Evolutionary conservation across 2,888 invertebrate species (phyloP), one percentile per base, ranked within the genome.

Genomic region (Clistopyga incitator): DNA sequence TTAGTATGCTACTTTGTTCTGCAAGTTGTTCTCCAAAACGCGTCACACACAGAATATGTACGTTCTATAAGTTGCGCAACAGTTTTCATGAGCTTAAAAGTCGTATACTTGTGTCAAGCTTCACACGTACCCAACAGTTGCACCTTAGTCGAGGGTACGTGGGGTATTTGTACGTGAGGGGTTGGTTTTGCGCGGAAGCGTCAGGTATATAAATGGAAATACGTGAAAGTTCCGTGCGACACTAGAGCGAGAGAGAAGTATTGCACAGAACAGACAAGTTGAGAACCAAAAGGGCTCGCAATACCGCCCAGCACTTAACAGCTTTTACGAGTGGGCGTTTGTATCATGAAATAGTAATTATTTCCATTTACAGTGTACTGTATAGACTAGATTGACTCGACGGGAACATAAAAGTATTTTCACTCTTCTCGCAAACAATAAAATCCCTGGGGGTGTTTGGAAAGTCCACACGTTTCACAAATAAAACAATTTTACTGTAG

Each of bases 291-390:
- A 75, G 82, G 52, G 78, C 74, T 23, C 64, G 71, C 56, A 71
- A 85, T 86, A 85, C 65, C 86, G 84, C 85, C 86, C 81, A 83
- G 80, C 86, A 87, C 86, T 87, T 85, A 87, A 82, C 82, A 64
- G 81, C 85, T 87, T 84, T 85, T 84, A 84, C 84, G 78, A 83
- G 86, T 82, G 81, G 84, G 86, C 82, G 84, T 84, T 78, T 20
- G 71, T 81, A 84, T 79, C 82, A 82, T 72, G 82, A 54, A 86
- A 86, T 77, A 80, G 85, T 83, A 84, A 86, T 86, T 85, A 84
- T 84, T 86, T 85, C 78, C 84, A 81, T 82, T 84, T 78, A 68
- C 76, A 75, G 54, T 38, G 25, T 47, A 64, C 52, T 59, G 6
- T 18, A 47, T 18, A 18, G 13, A 56, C 42, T 52, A 52, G 70